Conservation (phyloP, 2,888 invertebrate species). For the Hydraecia micacea region DNA sequence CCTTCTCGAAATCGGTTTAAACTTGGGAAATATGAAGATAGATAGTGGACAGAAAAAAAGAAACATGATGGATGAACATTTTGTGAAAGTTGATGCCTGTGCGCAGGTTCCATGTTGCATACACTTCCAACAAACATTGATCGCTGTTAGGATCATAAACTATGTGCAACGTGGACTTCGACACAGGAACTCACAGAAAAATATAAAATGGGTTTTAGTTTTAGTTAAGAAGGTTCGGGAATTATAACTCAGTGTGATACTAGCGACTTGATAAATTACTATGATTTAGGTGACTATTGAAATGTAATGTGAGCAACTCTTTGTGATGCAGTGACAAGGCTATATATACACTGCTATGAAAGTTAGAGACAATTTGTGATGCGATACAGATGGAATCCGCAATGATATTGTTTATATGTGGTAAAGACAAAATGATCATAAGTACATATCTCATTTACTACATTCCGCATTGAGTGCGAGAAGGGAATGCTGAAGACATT, state of each 20-base stretch:
- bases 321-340: background rate
- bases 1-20: slow-evolving; percentile 6
- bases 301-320: background rate
- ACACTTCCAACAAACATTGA: slow-evolving; percentile 9
- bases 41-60: slow-evolving; percentile 2
- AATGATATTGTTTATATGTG: background rate
- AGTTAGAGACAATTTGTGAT: background rate
- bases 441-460: background rate
- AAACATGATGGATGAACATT: background rate
- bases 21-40: background rate
- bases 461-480: background rate
- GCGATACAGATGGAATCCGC: background rate
- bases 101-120: slow-evolving; percentile 32
- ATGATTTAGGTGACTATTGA: background rate
- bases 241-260: slow-evolving; percentile 37
- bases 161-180: slow-evolving; percentile 34
- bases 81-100: background rate
- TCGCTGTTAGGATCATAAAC: background rate
- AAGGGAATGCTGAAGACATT: background rate
- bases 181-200: background rate
- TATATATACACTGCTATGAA: background rate
- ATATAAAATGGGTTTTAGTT: background rate
- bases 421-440: background rate
- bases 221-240: slow-evolving; percentile 26
- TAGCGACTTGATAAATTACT: background rate